Conservation (phyloP, 2,888 invertebrate genomes). For the Pteria penguin region DNA sequence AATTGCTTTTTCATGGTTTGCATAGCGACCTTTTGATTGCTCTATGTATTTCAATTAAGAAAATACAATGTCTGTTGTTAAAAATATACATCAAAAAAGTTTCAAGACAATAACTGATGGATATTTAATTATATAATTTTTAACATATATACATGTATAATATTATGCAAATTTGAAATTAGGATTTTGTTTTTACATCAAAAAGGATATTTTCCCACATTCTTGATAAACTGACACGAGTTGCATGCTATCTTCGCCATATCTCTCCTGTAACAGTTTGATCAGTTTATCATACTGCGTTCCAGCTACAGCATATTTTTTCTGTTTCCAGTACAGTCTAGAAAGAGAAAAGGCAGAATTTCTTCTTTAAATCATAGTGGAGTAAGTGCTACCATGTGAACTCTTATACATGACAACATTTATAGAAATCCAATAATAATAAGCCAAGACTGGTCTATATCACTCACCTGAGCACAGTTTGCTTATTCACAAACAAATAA, state of each 20-base stretch:
- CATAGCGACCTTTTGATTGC: constrained; percentile 74
- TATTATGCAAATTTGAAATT: too few relatives aligned
- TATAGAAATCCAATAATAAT: too few relatives aligned
- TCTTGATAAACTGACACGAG: constrained; percentile 75
- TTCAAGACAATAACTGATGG: neutral
- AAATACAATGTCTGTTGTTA: neutral
- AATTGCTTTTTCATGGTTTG: constrained; percentile 76
- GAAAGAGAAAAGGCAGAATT: too few relatives aligned
- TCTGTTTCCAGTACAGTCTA: constrained; percentile 74
- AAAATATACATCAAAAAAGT: neutral
- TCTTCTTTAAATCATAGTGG: neutral
- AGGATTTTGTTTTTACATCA: too few relatives aligned
- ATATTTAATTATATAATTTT: neutral
- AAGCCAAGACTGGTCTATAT: too few relatives aligned
- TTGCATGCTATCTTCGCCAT: constrained; percentile 70
- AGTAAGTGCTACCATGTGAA: neutral
- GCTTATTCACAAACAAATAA: too few relatives aligned
- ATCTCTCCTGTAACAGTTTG: constrained; percentile 66
- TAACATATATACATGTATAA: too few relatives aligned
- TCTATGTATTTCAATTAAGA: constrained; percentile 55
- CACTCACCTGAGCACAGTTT: too few relatives aligned
- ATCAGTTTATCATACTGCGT: constrained; percentile 75
- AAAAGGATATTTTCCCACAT: constrained; percentile 72
- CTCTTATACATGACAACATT: neutral
- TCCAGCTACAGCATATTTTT: constrained; percentile 74